A percentile compares a stretch with the other conserved stretches of the same genome.
These are phyloP conservation scores for Chelmon rostratus DNA, from an alignment of 2,797 vertebrate genomes.

Conservation along the genomic window DNA sequence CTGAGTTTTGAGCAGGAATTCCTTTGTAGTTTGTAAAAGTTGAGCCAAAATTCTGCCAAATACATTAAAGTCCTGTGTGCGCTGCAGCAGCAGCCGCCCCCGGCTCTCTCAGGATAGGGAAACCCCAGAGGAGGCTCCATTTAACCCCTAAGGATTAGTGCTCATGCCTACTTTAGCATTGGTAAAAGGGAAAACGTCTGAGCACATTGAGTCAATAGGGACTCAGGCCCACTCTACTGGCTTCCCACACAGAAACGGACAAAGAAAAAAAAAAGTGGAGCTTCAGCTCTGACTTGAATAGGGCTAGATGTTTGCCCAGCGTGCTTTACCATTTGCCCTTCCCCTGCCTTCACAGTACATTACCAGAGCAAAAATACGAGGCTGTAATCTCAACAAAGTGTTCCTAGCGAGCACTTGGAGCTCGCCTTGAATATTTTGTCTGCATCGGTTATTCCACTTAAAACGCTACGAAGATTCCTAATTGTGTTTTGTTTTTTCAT, in stretches of 20 bases:
- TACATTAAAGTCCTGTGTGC: constrained; percentile 62
- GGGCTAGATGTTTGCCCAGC: constrained; percentile 62
- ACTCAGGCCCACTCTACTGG: constrained; percentile 68
- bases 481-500: constrained; percentile 27
- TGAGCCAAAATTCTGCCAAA: constrained; percentile 63
- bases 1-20: constrained; percentile 36
- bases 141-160: constrained; percentile 87
- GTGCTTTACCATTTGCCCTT: constrained; percentile 71
- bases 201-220: constrained; percentile 79
- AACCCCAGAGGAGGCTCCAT: constrained; percentile 78
- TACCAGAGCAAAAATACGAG: constrained; percentile 60
- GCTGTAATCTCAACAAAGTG: constrained; percentile 60
- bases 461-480: constrained; percentile 35
- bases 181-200: constrained; percentile 83
- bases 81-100: constrained; percentile 70
- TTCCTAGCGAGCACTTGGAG: constrained; percentile 49
- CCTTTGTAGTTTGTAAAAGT: constrained; percentile 57
- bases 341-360: constrained; percentile 69
- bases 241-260: constrained; percentile 81
- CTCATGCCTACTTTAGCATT: constrained; percentile 86
- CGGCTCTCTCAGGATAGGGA: constrained; percentile 80
- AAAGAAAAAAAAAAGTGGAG: constrained; percentile 58
- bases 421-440: constrained; percentile 63
- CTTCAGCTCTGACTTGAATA: constrained; percentile 65
- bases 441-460: constrained; percentile 56